Evolutionary conservation across 2,113 vertebrate species (phyloP), one percentile per base, ranked within the genome.

Genomic region (Misgurnus anguillicaudatus): DNA sequence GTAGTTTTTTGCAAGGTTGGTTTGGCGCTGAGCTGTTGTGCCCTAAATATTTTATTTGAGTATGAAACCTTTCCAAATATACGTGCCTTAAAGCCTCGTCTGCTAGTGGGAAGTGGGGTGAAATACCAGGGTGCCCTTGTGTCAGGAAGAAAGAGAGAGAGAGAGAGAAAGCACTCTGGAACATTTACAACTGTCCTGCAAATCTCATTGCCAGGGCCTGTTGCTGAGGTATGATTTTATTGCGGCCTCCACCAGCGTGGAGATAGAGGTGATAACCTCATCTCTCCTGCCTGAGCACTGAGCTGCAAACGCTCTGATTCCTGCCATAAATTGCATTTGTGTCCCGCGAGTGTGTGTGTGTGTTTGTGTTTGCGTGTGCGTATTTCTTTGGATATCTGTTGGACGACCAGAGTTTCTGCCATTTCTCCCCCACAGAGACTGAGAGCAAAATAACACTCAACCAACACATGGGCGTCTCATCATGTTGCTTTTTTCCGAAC

Each of bases 171-270:
- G 87, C 89, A 83, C 62, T 70, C 86, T 90, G 89, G 89, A 71
- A 82, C 79, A 89, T 92, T 92, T 91, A 89, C 87, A 90, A 88
- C 85, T 88, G 63, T 84, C 83, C 84, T 62, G 86, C 87, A 87
- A 87, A 82, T 90, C 88, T 89, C 84, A 89, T 85, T 83, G 84
- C 83, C 19, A 19, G 79, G 75, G 69, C 68, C 84, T 83, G 58
- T 86, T 83, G 86, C 83, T 81, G 87, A 81, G 80, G 63, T 86
- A 80, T 67, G 86, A 82, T 89, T 90, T 93, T 93, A 87, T 89
- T 93, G 92, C 89, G 82, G 85, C 88, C 83, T 81, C 82, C 84
- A 84, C 66, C 74, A 79, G 62, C 73, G 81, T 83, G 85, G 84
- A 89, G 85, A 92, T 84, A 13, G 87, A 88, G 85, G 77, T 88